These are phyloP conservation scores for Papio anubis DNA, from an alignment of 2,113 vertebrate genomes.

Conservation along the genomic window DNA sequence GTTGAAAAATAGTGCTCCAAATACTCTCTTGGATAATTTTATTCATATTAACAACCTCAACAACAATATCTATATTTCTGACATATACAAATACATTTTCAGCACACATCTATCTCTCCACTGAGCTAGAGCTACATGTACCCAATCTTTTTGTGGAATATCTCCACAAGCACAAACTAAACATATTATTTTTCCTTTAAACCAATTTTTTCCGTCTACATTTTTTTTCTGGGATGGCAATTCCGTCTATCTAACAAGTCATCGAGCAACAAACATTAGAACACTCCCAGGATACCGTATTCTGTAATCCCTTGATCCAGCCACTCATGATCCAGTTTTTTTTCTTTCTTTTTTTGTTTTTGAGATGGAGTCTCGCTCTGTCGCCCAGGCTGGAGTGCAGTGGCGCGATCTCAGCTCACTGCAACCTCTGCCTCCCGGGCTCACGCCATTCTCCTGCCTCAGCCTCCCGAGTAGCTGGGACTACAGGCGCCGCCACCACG, in stretches of 20 bases:
- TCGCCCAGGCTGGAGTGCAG: no score
- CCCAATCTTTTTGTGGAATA: background rate
- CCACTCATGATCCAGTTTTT: background rate
- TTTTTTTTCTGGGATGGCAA: background rate
- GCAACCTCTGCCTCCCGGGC: no score
- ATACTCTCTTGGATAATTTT: background rate
- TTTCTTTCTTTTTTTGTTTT: background rate
- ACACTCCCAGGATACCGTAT: rapidly evolving
- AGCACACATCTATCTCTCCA: background rate
- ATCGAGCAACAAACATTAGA: background rate
- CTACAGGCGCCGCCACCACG: no score
- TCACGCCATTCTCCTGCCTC: no score
- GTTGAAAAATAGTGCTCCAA: background rate
- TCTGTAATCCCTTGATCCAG: background rate
- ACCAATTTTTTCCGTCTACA: background rate
- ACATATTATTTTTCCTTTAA: background rate
- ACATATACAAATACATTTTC: background rate
- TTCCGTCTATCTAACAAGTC: background rate
- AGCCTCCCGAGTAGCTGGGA: no score
- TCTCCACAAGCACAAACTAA: background rate
- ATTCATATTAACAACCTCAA: background rate
- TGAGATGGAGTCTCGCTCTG: no score
- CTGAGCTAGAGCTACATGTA: background rate
- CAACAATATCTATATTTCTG: background rate
- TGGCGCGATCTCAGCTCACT: rapidly evolving